Evolutionary conservation across 2,888 invertebrate genomes (phyloP), one percentile per base, ranked within the genome.

Genomic region (Ophion costatus): DNA sequence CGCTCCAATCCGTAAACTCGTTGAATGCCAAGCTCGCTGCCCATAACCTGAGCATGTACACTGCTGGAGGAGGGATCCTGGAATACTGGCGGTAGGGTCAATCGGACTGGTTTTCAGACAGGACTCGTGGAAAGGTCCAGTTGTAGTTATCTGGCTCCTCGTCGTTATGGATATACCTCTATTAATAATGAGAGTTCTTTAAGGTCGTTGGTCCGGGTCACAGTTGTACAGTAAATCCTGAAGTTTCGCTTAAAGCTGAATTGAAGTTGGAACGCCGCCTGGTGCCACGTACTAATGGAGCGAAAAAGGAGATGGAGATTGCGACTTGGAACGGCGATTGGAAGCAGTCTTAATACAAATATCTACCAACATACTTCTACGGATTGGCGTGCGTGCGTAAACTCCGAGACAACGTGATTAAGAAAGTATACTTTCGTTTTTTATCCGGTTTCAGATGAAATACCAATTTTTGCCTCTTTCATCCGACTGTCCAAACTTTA

Each of bases 151-250:
- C 69, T 17, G 0, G n/a, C 45, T 56, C 20, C 11, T 83, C 70
- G 66, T 77, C 45, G n/a, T 24, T 57, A n/a, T 63, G 69, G 38
- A 87, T 87, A 85, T 87, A 88, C 87, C 87, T 87, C 83, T 85
- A 85, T 87, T 88, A 88, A 87, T 87, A 88, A 87, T 76, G 86
- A 77, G 86, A 88, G 84, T 89, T 90, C 88, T 89, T 89, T 86
- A 88, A 90, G 87, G 85, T 84, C 85, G 80, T 70, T 24, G 38
- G 45, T 33, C 83, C 87, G 86, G 88, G 89, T 89, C 89, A 86
- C 87, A 90, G 89, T 91, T 90, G 90, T 90, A 92, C 90, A 90
- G 91, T 91, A 91, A 91, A 92, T 91, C 89, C 86, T 42, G 88
- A 88, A 90, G 88, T 91, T 92, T 86, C 88, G 89, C 87, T 87